A percentile compares a stretch with the other conserved stretches of the same genome.
Conservation (phyloP, 2,888 invertebrate genomes). For the Cantharis rustica region DNA sequence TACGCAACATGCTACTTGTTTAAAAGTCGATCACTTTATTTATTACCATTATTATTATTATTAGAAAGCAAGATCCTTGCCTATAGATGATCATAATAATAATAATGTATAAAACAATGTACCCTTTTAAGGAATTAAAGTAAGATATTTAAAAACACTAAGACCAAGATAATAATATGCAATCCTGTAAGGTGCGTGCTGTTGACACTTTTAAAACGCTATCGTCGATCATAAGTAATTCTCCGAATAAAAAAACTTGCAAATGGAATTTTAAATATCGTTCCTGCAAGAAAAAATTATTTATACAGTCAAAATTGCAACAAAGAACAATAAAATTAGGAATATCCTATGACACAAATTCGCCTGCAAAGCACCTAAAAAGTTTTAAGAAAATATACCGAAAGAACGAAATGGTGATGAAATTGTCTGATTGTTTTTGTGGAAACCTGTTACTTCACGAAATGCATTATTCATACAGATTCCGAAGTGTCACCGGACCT, state of each 20-base stretch:
- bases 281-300: background rate
- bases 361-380: constrained; percentile 9
- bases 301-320: background rate
- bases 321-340: background rate
- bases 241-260: background rate
- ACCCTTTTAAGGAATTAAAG: background rate
- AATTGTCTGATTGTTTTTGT: constrained; percentile 33
- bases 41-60: too few species aligned
- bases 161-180: background rate
- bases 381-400: constrained; percentile 10
- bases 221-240: background rate
- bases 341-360: constrained; percentile 7
- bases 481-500: constrained; percentile 35
- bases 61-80: too few species aligned
- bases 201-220: background rate
- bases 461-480: constrained; percentile 38
- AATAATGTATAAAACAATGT: background rate
- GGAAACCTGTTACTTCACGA: constrained; percentile 38
- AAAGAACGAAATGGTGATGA: constrained; percentile 21
- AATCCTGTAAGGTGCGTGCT: background rate
- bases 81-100: too few species aligned
- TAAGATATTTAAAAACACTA: background rate
- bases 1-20: too few species aligned
- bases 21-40: too few species aligned
- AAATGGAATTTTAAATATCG: background rate